Evolutionary conservation across 2,888 invertebrate species (phyloP), one percentile per base, ranked within the genome.

Genomic region (Lysandra coridon): DNA sequence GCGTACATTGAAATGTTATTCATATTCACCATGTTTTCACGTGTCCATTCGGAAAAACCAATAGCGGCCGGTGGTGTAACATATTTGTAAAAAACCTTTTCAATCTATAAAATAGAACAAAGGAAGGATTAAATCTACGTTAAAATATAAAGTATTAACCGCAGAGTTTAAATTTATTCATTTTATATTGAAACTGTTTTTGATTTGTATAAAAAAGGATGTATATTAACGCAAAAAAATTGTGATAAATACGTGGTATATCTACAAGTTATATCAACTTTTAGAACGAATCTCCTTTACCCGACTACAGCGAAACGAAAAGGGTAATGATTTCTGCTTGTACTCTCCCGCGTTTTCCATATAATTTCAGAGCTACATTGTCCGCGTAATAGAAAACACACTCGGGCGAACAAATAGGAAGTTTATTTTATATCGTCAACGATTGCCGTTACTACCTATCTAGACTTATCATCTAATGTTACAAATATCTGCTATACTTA

Each of bases 1-100:
- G 57, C 57, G 44, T 73, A 57, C 53, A 74, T 23, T 73, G 74
- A 79, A 60, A 60, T 79, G 75, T 14, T 44, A 75, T 75, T 74
- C 74, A 74, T 73, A 74, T 74, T 74, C 74, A n/a, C 44, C 73
- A 73, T 44, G 49, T 49, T 75, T 75, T 44, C 49, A 75, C 53
- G 53, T 30, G 30, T 30, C 23, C 49, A 44, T 10, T 37, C 14
- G 40, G 49, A 40, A 53, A 75, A 75, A 75, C 53, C 49, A 49
- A n/a, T 75, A 23, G 44, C 7, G 53, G 30, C 23, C 23, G n/a
- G 64, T 64, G 73, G 73, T 17, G 44, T 74, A n/a, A 74, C 17
- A 44, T 74, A 44, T 74, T 73, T 62, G 62, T 62, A 62, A 62
- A 62, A 64, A 64, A 64, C 7, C n/a, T 64, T 23, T 64, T 62